Evolutionary conservation across 1,140 invertebrate species (phyloP).

Genomic region (Pseudachorutes palmiensis): DNA sequence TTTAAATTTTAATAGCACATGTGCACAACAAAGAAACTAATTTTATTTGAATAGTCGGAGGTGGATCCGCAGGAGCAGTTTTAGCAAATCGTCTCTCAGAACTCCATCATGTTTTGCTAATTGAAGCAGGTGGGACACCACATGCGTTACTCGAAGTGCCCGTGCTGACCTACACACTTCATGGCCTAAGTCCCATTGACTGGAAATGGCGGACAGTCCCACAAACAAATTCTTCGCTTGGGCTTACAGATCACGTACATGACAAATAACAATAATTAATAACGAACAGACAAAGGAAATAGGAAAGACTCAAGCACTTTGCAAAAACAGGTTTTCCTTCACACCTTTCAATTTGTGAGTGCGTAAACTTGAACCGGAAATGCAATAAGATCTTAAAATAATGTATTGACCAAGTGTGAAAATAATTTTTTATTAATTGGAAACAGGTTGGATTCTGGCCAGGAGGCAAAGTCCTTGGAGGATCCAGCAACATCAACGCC

Average conservation of each 20-base stretch:
- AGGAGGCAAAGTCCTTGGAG: neutral
- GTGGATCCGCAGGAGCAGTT: neutral
- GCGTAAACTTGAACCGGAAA: too few species aligned
- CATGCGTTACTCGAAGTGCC: neutral
- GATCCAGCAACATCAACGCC: conserved; percentile 12
- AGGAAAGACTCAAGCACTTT: too few species aligned
- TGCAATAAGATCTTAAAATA: too few species aligned
- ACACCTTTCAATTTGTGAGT: too few species aligned
- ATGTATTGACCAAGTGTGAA: neutral
- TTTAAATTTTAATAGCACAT: too few species aligned
- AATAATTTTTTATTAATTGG: neutral
- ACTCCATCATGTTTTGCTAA: neutral
- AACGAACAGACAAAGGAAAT: too few species aligned
- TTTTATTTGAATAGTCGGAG: too few species aligned
- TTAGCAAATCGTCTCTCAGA: neutral
- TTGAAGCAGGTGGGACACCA: conserved; percentile 3
- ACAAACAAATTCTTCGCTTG: conserved; percentile 26
- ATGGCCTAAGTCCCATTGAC: conserved; percentile 23
- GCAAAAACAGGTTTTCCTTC: too few species aligned
- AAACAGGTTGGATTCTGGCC: conserved; percentile 4
- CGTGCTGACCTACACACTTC: conserved; percentile 2
- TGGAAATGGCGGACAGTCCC: conserved; percentile 39
- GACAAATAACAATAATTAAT: neutral
- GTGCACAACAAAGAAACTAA: too few species aligned
- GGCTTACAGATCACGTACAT: conserved; percentile 23